A percentile compares a stretch with the other conserved stretches of the same genome.
Conservation (phyloP, 2,797 vertebrate genomes). For the Anabas testudineus region DNA sequence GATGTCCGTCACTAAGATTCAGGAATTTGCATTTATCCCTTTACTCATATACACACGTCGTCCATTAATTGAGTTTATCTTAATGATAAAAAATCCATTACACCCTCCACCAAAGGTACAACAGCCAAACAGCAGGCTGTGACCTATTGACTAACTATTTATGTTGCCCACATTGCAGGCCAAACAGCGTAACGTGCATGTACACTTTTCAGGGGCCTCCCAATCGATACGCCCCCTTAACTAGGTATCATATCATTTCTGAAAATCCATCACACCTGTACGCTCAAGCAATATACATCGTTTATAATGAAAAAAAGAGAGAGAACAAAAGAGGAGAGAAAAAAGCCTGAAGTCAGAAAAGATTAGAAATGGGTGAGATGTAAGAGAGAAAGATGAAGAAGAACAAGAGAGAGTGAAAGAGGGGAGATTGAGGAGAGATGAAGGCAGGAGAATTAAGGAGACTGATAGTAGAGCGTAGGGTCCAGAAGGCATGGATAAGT, state of each 20-base stretch:
- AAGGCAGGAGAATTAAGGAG: constrained; percentile 75
- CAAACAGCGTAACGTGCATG: constrained; percentile 44
- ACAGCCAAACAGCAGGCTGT: constrained; percentile 44
- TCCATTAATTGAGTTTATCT: constrained; percentile 51
- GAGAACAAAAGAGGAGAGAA: background rate
- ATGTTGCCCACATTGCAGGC: constrained; percentile 34
- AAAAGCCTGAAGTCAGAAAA: constrained; percentile 59
- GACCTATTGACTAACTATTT: constrained; percentile 63
- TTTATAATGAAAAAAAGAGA: constrained; percentile 54
- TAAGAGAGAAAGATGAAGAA: constrained; percentile 32
- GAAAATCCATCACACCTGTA: constrained; percentile 67
- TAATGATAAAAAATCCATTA: constrained; percentile 47
- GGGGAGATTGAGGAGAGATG: constrained; percentile 56
- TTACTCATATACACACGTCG: background rate
- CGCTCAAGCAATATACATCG: constrained; percentile 47
- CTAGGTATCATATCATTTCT: constrained; percentile 64
- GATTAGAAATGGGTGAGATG: constrained; percentile 69
- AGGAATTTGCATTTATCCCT: constrained; percentile 12
- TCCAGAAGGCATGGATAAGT: constrained; percentile 65
- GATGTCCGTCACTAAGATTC: constrained; percentile 3
- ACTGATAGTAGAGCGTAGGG: constrained; percentile 70
- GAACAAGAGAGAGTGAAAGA: constrained; percentile 38
- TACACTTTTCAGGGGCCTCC: constrained; percentile 55
- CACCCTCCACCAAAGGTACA: constrained; percentile 29
- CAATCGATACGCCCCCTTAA: constrained; percentile 64